These are phyloP conservation scores for Choreutis nemorana DNA, from an alignment of 2,888 invertebrate genomes.

Conservation along the genomic window DNA sequence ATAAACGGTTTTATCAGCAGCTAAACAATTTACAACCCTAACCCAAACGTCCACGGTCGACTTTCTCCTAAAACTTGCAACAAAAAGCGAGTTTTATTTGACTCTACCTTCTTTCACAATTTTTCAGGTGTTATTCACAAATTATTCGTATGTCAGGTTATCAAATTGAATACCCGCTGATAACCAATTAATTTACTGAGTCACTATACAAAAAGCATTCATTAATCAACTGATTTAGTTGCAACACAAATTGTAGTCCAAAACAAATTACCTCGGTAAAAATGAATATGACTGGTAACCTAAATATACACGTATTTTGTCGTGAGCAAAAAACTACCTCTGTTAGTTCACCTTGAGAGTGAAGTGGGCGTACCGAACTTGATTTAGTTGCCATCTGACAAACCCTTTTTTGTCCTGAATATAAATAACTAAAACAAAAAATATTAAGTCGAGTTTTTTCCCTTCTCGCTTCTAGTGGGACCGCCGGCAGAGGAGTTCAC, in stretches of 20 bases:
- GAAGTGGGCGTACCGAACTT: constrained; percentile 53
- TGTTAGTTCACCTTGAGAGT: constrained; percentile 48
- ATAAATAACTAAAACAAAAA: constrained; percentile 57
- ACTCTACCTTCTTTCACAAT: too few relatives aligned
- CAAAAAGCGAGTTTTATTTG: too few relatives aligned
- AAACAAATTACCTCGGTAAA: constrained; percentile 17
- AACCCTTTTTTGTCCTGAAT: constrained; percentile 63
- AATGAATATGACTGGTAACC: constrained; percentile 27
- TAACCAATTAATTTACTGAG: too few relatives aligned
- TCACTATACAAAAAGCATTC: too few relatives aligned
- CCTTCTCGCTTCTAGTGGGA: constrained; percentile 32
- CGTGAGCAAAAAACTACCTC: constrained; percentile 34
- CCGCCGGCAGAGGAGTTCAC: constrained; percentile 37
- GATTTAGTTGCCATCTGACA: constrained; percentile 60
- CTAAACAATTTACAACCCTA: too few relatives aligned
- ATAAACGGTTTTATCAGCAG: constrained; percentile 9
- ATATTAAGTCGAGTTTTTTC: constrained; percentile 41
- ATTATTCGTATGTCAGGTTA: too few relatives aligned
- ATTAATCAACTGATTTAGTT: too few relatives aligned
- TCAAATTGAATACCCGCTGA: too few relatives aligned
- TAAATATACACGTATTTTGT: constrained; percentile 28
- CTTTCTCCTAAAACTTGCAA: too few relatives aligned
- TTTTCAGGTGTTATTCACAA: too few relatives aligned
- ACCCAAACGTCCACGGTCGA: too few relatives aligned
- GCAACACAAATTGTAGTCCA: constrained; percentile 4